These are phyloP conservation scores for Drosophila austrosaltans DNA, from an alignment of 2,888 invertebrate genomes.

Conservation along the genomic window DNA sequence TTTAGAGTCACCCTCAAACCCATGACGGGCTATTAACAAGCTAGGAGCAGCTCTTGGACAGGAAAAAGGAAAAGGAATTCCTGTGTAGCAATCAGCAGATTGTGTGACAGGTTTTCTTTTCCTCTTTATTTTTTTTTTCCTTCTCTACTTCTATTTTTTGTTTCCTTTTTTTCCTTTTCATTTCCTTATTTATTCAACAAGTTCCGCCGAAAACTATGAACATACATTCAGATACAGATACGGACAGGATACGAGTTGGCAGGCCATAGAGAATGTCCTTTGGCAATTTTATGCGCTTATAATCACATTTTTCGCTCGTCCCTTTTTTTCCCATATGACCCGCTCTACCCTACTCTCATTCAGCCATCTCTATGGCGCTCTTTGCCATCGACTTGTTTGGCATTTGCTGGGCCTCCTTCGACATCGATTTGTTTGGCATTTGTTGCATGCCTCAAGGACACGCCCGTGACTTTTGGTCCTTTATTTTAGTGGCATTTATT, in stretches of 20 bases:
- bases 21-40: slow-evolving; percentile 24
- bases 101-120: slow-evolving; percentile 58
- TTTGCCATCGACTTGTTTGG: slow-evolving; percentile 6
- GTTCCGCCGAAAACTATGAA: slow-evolving; percentile 53
- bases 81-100: slow-evolving; percentile 64
- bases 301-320: slow-evolving; percentile 58
- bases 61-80: slow-evolving; percentile 54
- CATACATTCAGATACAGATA: slow-evolving; percentile 41
- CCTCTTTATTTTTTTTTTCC: slow-evolving; percentile 8
- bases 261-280: slow-evolving; percentile 40
- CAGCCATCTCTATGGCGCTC: too few species aligned
- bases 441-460: slow-evolving; percentile 69
- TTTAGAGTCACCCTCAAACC: slow-evolving; percentile 34
- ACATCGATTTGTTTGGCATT: slow-evolving; percentile 73
- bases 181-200: slow-evolving; percentile 76
- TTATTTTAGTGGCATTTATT: slow-evolving; percentile 67
- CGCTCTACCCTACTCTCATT: neutral
- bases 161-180: slow-evolving; percentile 56
- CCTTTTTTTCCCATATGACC: neutral
- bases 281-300: slow-evolving; percentile 66
- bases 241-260: slow-evolving; percentile 51
- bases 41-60: slow-evolving; percentile 1
- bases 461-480: slow-evolving; percentile 52
- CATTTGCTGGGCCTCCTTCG: slow-evolving; percentile 31
- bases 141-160: slow-evolving; percentile 26